Conservation (phyloP, 2,797 vertebrate species). For the Phyllotis vaccarum region DNA sequence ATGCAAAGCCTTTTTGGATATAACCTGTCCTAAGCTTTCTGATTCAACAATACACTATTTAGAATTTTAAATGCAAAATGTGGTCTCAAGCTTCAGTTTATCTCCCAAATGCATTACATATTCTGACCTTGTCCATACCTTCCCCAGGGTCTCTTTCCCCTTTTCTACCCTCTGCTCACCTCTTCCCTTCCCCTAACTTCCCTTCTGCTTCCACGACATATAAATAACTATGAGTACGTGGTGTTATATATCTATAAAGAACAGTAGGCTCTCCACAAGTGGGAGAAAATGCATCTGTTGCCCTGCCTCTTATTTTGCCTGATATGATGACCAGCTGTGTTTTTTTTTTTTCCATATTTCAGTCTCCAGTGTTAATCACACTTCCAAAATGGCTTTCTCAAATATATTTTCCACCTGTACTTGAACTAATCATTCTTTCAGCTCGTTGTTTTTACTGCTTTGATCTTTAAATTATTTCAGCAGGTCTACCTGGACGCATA, state of each 20-base stretch:
- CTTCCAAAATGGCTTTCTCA: constrained; percentile 20
- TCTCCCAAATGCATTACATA: background rate
- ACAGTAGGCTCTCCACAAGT: background rate
- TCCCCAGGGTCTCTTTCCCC: no score
- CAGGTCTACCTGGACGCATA: background rate
- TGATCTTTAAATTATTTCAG: background rate
- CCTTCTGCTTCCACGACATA: no score
- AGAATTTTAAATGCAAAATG: background rate
- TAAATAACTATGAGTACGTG: no score
- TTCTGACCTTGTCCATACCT: background rate
- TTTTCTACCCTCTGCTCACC: background rate
- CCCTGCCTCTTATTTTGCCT: background rate
- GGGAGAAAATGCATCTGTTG: background rate
- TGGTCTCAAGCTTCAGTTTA: background rate
- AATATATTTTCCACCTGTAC: background rate
- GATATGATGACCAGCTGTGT: background rate
- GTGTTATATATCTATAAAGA: background rate
- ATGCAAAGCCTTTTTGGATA: background rate
- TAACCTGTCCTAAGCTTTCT: background rate
- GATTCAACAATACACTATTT: background rate
- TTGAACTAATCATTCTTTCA: background rate
- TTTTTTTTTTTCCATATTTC: background rate
- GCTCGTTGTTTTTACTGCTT: background rate
- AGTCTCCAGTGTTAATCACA: background rate
- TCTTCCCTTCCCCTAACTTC: no score